A percentile compares a stretch with the other conserved stretches of the same genome.
These are phyloP conservation scores for Lepeophtheirus salmonis DNA, from an alignment of 1,140 invertebrate species.

Conservation along the genomic window DNA sequence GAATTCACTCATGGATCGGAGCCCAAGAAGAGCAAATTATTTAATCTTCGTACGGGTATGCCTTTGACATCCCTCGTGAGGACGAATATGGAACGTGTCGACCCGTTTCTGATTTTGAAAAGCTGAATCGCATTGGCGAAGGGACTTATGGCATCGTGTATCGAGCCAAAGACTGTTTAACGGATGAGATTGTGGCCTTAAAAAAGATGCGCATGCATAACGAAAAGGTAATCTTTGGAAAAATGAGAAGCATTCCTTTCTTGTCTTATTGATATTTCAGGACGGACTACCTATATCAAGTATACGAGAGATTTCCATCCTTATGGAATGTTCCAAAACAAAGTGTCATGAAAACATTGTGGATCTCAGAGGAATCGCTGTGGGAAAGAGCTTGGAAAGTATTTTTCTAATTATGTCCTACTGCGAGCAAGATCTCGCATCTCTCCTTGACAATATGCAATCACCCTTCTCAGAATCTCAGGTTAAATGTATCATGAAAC, in stretches of 20 bases:
- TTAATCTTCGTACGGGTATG: slow-evolving; percentile 57
- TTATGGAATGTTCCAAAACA: slow-evolving; percentile 47
- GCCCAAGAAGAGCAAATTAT: slow-evolving; percentile 48
- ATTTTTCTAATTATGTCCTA: slow-evolving; percentile 96
- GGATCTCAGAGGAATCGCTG: slow-evolving; percentile 29
- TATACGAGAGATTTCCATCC: slow-evolving; percentile 75
- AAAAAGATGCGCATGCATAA: slow-evolving; percentile 89
- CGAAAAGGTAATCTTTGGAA: no score
- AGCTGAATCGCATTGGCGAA: slow-evolving; percentile 86
- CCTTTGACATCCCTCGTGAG: slow-evolving; percentile 60
- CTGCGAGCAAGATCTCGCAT: slow-evolving; percentile 90
- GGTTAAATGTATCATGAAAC: slow-evolving; percentile 87
- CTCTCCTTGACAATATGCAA: slow-evolving; percentile 83
- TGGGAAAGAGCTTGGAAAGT: slow-evolving; percentile 30
- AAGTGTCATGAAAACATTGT: slow-evolving; percentile 83
- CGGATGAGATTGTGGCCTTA: slow-evolving; percentile 67
- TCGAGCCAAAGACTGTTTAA: slow-evolving; percentile 27
- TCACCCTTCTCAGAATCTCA: slow-evolving; percentile 86
- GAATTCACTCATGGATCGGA: not conserved
- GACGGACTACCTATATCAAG: slow-evolving; percentile 80
- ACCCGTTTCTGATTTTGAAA: slow-evolving; percentile 88
- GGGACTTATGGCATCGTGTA: slow-evolving; percentile 95
- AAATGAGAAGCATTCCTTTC: no score
- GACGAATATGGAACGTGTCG: slow-evolving; percentile 67
- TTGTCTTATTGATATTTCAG: no score